Conservation (phyloP, 2,888 invertebrate species). For the Melinaea menophilus region DNA sequence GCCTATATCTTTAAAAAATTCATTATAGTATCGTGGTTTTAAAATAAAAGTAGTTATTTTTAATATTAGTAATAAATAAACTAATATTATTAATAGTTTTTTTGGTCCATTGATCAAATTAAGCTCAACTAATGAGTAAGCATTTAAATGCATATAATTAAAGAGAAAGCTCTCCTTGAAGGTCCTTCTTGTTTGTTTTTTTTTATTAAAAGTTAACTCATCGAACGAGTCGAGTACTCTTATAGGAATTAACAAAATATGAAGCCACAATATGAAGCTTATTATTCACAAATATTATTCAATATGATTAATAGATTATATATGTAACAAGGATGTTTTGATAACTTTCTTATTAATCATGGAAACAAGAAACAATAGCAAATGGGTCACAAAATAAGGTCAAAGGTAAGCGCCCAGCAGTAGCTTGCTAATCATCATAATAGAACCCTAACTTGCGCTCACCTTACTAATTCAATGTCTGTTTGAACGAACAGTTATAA, state of each 20-base stretch:
- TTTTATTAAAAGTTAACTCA: constrained; percentile 47
- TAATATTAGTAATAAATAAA: too few species aligned
- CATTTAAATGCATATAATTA: constrained; percentile 35
- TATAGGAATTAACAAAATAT: background rate
- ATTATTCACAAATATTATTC: too few species aligned
- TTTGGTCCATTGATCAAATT: constrained; percentile 42
- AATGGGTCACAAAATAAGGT: constrained; percentile 55
- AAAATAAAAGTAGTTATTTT: too few species aligned
- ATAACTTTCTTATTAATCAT: background rate
- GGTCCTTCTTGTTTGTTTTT: constrained; percentile 37
- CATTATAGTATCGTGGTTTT: too few species aligned
- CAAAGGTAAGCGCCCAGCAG: constrained; percentile 56
- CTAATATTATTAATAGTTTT: too few species aligned
- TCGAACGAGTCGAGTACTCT: constrained; percentile 29
- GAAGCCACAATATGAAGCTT: too few species aligned
- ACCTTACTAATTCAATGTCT: constrained; percentile 55
- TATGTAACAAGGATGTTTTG: too few species aligned
- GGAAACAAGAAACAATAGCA: constrained; percentile 21
- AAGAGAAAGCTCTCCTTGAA: constrained; percentile 50
- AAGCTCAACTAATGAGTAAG: constrained; percentile 33
- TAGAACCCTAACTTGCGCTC: constrained; percentile 59
- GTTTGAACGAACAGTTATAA: constrained; percentile 52
- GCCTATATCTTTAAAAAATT: too few species aligned
- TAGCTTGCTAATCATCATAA: constrained; percentile 58
- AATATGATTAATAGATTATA: too few species aligned